Base-by-base conservation (phyloP, 2,113 vertebrate genomes). In the Pitta sordida region DNA sequence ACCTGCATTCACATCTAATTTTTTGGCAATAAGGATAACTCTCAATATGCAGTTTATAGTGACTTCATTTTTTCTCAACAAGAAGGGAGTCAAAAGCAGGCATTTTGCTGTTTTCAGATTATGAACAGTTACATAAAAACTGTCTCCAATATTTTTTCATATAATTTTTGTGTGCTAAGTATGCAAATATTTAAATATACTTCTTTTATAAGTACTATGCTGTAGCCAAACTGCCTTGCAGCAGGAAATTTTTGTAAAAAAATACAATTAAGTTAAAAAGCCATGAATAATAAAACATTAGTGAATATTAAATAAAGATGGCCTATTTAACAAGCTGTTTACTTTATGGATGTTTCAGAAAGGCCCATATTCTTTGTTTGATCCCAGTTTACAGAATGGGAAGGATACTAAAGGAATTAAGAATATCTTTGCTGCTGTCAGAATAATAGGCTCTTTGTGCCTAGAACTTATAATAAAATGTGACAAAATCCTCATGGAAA, bases 321-420 rank as follows among this genome's bases (percentile, higher is more conserved):
- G 76, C 49, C 49, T 88, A 86, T 70, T 88, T 79, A 83, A 63
- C 27, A 90, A 93, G 39, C 37, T 73, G 34, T 90, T 95, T 89
- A 84, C 15, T 81, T 86, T 79, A 48, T 6, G 16, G 9, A 15
- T 59, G 4, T 77, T 95, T 87, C 53, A 69, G 58, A 85, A 93
- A 83, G 22, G 19, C 24, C 82, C 53, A n/a, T 10, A 11, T 79
- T 91, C 58, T 68, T 27, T 75, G 23, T 69, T 37, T 79, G 49
- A 77, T 48, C 39, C 29, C 1, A 3, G 14, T 53, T 16, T 53
- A 44, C 12, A 83, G 41, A 82, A 83, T 27, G 15, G 21, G 21
- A 67, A 78, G 9, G 46, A 56, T 69, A 22, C 18, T 44, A 53
- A 81, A 53, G 26, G 55, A 89, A 64, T 69, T 67, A 76, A 53